phyloP scores from a whole-genome alignment of 2,797 vertebrate species.

The Muraenolepis orangiensis region DNA sequence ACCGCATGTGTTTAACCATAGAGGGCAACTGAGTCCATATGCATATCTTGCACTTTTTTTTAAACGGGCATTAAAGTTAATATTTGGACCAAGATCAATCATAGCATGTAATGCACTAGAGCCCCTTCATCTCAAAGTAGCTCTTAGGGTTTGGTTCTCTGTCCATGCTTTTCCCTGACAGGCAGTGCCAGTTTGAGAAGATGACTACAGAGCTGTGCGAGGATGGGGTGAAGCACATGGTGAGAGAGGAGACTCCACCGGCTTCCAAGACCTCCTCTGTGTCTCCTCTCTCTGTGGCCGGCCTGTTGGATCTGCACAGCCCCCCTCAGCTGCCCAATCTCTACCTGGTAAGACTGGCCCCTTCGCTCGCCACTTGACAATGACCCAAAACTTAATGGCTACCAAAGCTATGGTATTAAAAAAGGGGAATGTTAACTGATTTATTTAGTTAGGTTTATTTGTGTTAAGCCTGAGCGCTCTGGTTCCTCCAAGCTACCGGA shows the following conservation, averaged over 20 bases:
- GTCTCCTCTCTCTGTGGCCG: conserved; percentile 33
- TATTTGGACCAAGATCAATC: not conserved
- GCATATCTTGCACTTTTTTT: not conserved
- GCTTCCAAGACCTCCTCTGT: conserved; percentile 51
- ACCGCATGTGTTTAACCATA: not conserved
- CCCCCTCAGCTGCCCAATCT: conserved; percentile 38
- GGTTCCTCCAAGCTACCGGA: conserved; percentile 34
- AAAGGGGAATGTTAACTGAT: too few relatives aligned
- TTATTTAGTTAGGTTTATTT: too few relatives aligned
- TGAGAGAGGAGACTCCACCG: conserved; percentile 45
- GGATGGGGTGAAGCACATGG: conserved; percentile 38
- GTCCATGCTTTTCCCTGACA: conserved; percentile 10
- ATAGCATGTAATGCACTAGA: not conserved
- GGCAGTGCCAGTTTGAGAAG: conserved; percentile 57
- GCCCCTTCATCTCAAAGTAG: not conserved
- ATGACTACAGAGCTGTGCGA: conserved; percentile 62
- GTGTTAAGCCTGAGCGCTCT: not conserved
- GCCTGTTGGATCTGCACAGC: conserved; percentile 25
- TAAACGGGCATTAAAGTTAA: not conserved
- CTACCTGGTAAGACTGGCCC: conserved; percentile 38
- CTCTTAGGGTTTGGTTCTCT: not conserved
- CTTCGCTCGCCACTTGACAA: too few relatives aligned
- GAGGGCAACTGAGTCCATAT: not conserved
- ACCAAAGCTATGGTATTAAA: too few relatives aligned
- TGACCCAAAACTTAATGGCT: too few relatives aligned